A percentile compares a stretch with the other conserved stretches of the same genome.
These are phyloP conservation scores for Clistopyga incitator DNA, from an alignment of 2,888 invertebrate species.

Conservation along the genomic window DNA sequence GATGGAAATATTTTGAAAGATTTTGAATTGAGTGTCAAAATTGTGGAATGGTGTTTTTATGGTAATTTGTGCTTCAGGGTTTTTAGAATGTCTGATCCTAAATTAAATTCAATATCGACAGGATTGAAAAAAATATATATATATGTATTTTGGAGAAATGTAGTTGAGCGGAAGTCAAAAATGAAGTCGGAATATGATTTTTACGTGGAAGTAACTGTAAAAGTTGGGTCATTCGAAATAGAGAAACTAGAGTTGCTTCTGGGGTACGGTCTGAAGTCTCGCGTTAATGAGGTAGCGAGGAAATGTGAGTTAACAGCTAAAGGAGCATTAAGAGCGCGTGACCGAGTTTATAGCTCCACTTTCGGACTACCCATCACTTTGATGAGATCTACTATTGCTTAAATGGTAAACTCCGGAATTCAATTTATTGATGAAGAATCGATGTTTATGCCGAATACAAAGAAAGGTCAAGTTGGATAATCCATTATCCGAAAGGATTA, in stretches of 20 bases:
- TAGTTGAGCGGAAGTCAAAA: no score
- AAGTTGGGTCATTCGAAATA: background rate
- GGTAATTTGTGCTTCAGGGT: no score
- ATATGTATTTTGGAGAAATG: no score
- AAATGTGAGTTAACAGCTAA: slow-evolving; percentile 7
- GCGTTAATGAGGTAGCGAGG: slow-evolving; percentile 10
- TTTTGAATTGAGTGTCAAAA: no score
- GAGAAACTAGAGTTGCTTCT: background rate
- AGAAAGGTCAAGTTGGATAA: background rate
- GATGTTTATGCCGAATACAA: background rate
- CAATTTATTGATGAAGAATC: background rate
- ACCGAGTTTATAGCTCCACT: slow-evolving; percentile 17
- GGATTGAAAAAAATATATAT: no score
- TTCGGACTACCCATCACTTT: slow-evolving; percentile 1
- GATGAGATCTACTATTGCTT: background rate
- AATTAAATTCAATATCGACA: no score
- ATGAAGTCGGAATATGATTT: no score
- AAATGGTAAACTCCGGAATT: background rate
- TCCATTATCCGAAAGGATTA: background rate
- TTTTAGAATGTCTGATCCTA: no score
- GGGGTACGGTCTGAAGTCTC: background rate
- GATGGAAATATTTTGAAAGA: no score
- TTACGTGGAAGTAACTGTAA: background rate
- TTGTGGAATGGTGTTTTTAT: no score
- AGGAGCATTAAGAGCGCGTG: slow-evolving; percentile 12